Percentiles rank a stretch among this genome's conserved stretches.
These are phyloP conservation scores for Idaea dimidiata DNA, from an alignment of 2,888 invertebrate genomes.

Conservation along the genomic window DNA sequence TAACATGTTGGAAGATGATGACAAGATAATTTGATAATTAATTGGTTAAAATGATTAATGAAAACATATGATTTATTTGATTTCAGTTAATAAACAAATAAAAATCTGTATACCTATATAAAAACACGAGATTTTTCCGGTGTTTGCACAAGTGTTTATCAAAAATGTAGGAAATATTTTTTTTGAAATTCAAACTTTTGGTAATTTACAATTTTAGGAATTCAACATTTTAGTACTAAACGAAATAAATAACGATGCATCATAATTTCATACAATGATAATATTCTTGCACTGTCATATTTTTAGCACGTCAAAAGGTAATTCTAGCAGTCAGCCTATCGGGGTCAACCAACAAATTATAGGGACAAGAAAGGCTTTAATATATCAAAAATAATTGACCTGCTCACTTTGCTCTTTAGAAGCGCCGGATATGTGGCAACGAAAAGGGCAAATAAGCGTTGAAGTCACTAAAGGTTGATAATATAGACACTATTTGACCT, in stretches of 20 bases:
- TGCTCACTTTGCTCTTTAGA: not conserved
- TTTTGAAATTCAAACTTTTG: too few species aligned
- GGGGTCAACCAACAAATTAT: not conserved
- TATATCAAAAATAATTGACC: not conserved
- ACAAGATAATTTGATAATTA: slow-evolving; percentile 1
- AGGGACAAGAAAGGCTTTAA: not conserved
- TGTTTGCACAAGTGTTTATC: too few species aligned
- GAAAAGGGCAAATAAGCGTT: not conserved
- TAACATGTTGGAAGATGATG: slow-evolving; percentile 1
- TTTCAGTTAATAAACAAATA: too few species aligned
- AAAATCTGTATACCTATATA: too few species aligned
- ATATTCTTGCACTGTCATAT: not conserved
- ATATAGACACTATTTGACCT: not conserved
- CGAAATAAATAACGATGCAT: not conserved
- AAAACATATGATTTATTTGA: not conserved
- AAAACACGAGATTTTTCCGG: too few species aligned
- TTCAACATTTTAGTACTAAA: too few species aligned
- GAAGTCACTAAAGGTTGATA: not conserved
- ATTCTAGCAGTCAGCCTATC: not conserved
- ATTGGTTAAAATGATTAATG: not conserved
- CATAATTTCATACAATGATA: not conserved
- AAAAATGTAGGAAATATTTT: too few species aligned
- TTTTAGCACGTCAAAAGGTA: not conserved
- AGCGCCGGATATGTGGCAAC: not conserved
- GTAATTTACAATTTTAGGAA: too few species aligned